Conservation (phyloP, 2,888 invertebrate species). For the Galerucella calmariensis region DNA sequence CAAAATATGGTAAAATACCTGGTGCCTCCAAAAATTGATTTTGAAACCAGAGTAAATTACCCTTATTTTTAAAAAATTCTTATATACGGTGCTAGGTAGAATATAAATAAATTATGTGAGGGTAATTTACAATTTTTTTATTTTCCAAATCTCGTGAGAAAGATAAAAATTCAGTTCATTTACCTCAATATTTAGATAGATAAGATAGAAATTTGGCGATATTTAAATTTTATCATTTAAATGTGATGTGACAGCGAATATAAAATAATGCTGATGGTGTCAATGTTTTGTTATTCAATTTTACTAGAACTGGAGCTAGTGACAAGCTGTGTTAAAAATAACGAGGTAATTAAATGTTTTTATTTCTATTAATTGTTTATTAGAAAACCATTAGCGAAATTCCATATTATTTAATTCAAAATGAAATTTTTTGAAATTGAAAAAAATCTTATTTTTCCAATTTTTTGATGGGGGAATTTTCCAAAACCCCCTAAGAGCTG, state of each 20-base stretch:
- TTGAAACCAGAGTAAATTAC: no score
- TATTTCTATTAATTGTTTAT: background rate
- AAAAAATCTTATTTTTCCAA: no score
- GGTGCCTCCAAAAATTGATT: no score
- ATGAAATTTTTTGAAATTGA: no score
- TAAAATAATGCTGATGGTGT: background rate
- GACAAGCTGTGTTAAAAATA: background rate
- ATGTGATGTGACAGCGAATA: background rate
- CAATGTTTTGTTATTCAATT: background rate
- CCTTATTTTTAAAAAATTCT: no score
- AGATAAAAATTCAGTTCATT: background rate
- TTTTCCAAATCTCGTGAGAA: background rate
- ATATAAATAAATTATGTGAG: no score
- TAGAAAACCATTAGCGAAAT: background rate
- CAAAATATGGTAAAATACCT: no score
- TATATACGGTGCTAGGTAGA: no score
- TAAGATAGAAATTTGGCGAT: slow-evolving; percentile 9
- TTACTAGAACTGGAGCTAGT: background rate
- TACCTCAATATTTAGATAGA: background rate
- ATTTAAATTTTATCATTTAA: background rate
- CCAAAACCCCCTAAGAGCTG: no score
- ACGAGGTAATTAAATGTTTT: background rate
- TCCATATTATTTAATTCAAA: no score
- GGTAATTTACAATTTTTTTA: no score
- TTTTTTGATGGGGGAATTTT: no score